A percentile compares a stretch with the other conserved stretches of the same genome.
These are phyloP conservation scores for Xenus cinereus DNA, from an alignment of 2,113 vertebrate species.

Conservation along the genomic window DNA sequence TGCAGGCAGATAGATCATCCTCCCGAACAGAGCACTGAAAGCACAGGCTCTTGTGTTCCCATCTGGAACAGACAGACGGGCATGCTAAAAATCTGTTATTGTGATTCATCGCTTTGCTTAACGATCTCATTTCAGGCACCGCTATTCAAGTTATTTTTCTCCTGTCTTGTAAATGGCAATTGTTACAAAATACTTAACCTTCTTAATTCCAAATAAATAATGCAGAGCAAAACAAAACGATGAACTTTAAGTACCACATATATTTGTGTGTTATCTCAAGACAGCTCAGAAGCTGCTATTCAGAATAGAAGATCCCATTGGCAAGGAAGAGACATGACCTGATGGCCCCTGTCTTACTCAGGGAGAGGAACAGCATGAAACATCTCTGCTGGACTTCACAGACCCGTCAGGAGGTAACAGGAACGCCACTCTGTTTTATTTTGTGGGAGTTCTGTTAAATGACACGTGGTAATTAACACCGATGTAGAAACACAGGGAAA, in stretches of 20 bases:
- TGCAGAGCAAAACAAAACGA: neutral
- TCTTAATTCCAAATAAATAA: slow-evolving; percentile 59
- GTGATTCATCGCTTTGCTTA: neutral
- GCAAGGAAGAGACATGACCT: slow-evolving; percentile 6
- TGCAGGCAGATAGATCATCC: neutral
- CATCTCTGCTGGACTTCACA: neutral
- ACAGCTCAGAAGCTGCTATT: slow-evolving; percentile 5
- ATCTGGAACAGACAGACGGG: neutral
- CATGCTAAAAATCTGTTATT: neutral
- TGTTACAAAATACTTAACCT: slow-evolving; percentile 48
- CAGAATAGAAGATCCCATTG: neutral
- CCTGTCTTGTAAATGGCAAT: slow-evolving; percentile 58
- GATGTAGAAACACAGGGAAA: neutral
- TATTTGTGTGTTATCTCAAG: neutral
- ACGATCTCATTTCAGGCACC: neutral
- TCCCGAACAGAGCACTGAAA: neutral
- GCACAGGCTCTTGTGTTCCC: neutral
- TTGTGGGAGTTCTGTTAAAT: neutral
- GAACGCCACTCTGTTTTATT: neutral
- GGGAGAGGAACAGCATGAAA: neutral
- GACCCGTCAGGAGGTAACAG: neutral
- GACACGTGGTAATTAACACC: fast-evolving
- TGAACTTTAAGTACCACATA: slow-evolving; percentile 43
- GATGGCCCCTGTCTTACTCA: neutral
- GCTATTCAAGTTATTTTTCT: neutral